Evolutionary conservation across 1,140 invertebrate species (phyloP).

Genomic region (silkworm (Bombyx mori)): ASM3026992v2 NC_085110.1:16108001-16108500

Average conservation of each 20-base stretch:
- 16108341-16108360: background rate
- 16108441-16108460: constrained; percentile 40
- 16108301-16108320: background rate
- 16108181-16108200: constrained; percentile 72
- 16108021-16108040: constrained; percentile 70
- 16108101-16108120: constrained; percentile 57
- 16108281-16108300: background rate
- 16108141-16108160: constrained; percentile 72
- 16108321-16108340: background rate
- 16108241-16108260: too few species aligned
- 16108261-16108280: too few species aligned
- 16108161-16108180: constrained; percentile 81
- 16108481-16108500: background rate
- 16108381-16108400: background rate
- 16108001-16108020: constrained; percentile 68
- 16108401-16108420: background rate
- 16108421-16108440: constrained; percentile 27
- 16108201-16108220: constrained; percentile 55
- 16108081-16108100: constrained; percentile 53
- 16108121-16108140: constrained; percentile 63
- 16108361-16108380: too few species aligned
- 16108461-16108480: background rate
- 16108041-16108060: constrained; percentile 73
- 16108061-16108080: constrained; percentile 45
- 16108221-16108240: too few species aligned